Percentiles rank a stretch among this genome's conserved stretches.
phyloP scores from a whole-genome alignment of 2,888 invertebrate genomes.

The Dynastes grantii region DNA sequence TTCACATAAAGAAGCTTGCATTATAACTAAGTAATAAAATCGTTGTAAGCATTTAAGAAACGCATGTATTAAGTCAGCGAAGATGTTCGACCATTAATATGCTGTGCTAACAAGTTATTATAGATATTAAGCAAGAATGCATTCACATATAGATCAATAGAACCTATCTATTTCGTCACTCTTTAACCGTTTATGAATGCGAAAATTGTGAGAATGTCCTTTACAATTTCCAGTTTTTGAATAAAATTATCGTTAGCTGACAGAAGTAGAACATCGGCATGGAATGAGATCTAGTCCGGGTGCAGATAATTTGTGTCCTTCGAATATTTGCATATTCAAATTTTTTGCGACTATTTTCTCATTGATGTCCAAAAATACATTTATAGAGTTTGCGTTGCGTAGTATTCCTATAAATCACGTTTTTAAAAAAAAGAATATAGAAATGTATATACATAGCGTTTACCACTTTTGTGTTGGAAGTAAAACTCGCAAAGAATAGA shows the following conservation, averaged over 20 bases:
- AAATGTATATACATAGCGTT: no score
- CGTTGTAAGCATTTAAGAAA: no score
- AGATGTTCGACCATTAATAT: not conserved
- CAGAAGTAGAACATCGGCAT: conserved; percentile 22
- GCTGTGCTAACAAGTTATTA: not conserved
- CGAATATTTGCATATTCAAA: no score
- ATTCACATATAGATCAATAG: not conserved
- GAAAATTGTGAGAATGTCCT: conserved; percentile 19
- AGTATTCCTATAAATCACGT: no score
- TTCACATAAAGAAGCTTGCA: no score
- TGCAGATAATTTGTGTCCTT: not conserved
- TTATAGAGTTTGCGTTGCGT: no score
- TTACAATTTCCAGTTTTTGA: not conserved
- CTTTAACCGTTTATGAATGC: conserved; percentile 3
- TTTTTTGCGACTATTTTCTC: no score
- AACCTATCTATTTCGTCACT: conserved; percentile 1
- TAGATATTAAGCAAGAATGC: not conserved
- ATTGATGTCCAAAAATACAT: no score
- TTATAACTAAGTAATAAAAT: no score
- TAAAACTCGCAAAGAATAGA: no score
- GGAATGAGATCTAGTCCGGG: not conserved
- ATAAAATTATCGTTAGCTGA: conserved; percentile 24
- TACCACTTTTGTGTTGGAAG: no score
- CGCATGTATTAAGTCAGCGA: not conserved
- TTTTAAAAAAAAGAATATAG: no score